A percentile compares a stretch with the other conserved stretches of the same genome.
phyloP scores from a whole-genome alignment of 2,797 vertebrate genomes.

The Gila robusta region DNA sequence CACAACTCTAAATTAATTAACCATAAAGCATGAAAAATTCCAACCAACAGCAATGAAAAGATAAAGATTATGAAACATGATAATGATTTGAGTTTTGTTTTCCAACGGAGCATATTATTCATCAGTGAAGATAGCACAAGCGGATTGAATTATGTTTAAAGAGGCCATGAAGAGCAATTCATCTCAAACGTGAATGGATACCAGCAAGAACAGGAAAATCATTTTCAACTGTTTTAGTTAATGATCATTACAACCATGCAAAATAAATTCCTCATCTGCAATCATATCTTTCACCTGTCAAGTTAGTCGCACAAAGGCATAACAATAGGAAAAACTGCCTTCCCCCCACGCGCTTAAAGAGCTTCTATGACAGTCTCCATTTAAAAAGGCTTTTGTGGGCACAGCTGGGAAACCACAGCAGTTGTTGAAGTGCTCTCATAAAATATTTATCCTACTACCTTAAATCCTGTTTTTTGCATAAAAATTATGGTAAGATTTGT shows the following conservation, averaged over 20 bases:
- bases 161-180: slow-evolving; percentile 76
- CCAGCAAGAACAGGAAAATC: slow-evolving; percentile 71
- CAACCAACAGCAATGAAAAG: not conserved
- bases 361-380: not conserved
- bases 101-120: not conserved
- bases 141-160: slow-evolving; percentile 71
- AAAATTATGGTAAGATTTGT: not conserved
- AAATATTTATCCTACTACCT: not conserved
- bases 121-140: slow-evolving; percentile 66
- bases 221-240: slow-evolving; percentile 75
- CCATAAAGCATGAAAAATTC: not conserved
- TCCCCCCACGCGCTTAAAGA: not conserved
- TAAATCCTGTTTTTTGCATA: not conserved
- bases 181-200: slow-evolving; percentile 74
- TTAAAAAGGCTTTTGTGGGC: slow-evolving; percentile 2
- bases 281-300: slow-evolving; percentile 55
- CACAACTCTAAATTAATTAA: not conserved
- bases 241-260: slow-evolving; percentile 67
- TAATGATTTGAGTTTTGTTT: not conserved
- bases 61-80: not conserved
- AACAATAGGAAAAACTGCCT: slow-evolving; percentile 66
- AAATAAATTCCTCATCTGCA: slow-evolving; percentile 44
- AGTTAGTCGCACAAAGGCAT: slow-evolving; percentile 47
- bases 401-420: slow-evolving; percentile 11
- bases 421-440: slow-evolving; percentile 17